These are phyloP conservation scores for Byasa hedistus DNA, from an alignment of 2,888 invertebrate genomes.

Conservation along the genomic window DNA sequence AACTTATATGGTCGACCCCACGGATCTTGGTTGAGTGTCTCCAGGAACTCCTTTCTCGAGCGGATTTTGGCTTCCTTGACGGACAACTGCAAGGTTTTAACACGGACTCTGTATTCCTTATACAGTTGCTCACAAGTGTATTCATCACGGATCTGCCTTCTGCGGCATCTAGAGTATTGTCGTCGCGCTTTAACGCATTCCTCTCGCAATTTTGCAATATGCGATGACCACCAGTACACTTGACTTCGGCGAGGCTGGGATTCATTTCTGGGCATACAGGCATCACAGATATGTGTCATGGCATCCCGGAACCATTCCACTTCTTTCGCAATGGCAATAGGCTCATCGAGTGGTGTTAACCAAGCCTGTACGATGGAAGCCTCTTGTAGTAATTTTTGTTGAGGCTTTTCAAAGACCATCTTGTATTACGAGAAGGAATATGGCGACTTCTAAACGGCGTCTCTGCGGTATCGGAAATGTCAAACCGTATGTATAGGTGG, in stretches of 20 bases:
- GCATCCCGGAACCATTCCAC: background rate
- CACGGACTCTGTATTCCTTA: too few relatives aligned
- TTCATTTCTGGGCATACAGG: constrained; percentile 1
- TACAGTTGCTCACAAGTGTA: too few relatives aligned
- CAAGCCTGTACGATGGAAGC: constrained; percentile 28
- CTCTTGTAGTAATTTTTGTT: constrained; percentile 11
- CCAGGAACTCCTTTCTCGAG: too few relatives aligned
- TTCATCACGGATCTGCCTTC: too few relatives aligned
- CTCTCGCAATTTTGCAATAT: too few relatives aligned
- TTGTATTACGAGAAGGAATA: too few relatives aligned
- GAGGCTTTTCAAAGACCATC: constrained; percentile 29
- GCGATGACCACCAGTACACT: constrained; percentile 9
- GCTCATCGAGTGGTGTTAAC: background rate
- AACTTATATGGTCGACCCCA: too few relatives aligned
- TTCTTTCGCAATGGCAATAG: background rate
- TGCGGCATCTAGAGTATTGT: too few relatives aligned
- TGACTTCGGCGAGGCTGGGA: background rate
- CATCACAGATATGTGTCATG: constrained; percentile 11
- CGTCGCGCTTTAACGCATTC: too few relatives aligned
- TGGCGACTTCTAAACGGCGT: background rate
- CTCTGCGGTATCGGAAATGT: background rate
- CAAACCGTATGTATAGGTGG: constrained; percentile 21
- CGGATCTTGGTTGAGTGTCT: too few relatives aligned
- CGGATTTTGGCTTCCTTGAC: too few relatives aligned
- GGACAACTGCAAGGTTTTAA: too few relatives aligned